Conservation (phyloP, 2,113 vertebrate genomes). For the Xyliphius kryptos region DNA sequence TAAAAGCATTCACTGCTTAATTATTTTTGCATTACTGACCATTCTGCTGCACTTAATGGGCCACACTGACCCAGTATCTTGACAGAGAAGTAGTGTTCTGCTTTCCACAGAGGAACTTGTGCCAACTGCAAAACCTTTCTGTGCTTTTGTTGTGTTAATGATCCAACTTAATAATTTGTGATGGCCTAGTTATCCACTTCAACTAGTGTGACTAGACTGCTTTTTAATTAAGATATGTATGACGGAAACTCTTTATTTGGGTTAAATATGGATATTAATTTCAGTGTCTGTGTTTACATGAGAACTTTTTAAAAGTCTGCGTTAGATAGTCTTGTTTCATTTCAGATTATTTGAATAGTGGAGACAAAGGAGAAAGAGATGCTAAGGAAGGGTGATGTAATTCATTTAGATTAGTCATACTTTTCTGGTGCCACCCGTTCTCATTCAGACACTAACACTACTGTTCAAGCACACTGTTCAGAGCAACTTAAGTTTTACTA, state of each 20-base stretch:
- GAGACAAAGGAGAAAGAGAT: conserved; percentile 24
- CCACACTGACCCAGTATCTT: conserved; percentile 9
- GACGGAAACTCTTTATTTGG: no score
- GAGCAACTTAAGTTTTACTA: no score
- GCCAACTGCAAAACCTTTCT: background rate
- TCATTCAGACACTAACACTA: conserved; percentile 3
- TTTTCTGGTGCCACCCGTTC: conserved; percentile 10
- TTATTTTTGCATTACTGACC: background rate
- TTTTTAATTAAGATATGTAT: no score
- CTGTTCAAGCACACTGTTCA: conserved; percentile 7
- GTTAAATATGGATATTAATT: conserved; percentile 5
- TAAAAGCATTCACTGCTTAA: background rate
- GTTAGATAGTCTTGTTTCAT: conserved; percentile 22
- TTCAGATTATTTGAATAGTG: conserved; percentile 16
- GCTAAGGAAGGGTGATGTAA: conserved; percentile 8
- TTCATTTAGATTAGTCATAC: conserved; percentile 22
- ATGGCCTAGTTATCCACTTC: conserved; percentile 30
- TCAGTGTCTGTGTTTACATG: conserved; percentile 6
- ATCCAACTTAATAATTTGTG: conserved; percentile 20
- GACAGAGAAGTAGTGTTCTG: conserved; percentile 33
- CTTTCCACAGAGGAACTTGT: background rate
- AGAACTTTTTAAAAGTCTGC: conserved; percentile 14
- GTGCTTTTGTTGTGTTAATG: conserved; percentile 14
- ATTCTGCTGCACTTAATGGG: background rate
- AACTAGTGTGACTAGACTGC: conserved; percentile 5